phyloP scores from a whole-genome alignment of 2,797 vertebrate genomes.

The Eremophila alpestris region DNA sequence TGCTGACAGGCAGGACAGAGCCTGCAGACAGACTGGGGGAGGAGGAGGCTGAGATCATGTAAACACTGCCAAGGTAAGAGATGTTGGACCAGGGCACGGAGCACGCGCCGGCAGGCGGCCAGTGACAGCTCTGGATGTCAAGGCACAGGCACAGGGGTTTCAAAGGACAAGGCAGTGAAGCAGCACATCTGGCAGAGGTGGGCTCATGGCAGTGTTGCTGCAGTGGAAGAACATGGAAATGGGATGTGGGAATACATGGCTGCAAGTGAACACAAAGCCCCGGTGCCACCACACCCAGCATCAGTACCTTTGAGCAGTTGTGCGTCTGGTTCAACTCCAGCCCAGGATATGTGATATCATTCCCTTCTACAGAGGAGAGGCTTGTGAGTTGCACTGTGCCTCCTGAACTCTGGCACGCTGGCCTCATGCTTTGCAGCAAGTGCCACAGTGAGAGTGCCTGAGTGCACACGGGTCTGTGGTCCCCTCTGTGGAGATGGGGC shows the following conservation, averaged over 20 bases:
- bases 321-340: not conserved
- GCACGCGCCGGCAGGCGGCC: rapidly evolving
- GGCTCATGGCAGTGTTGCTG: not conserved
- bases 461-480: rapidly evolving
- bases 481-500: not conserved
- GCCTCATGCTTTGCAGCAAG: not conserved
- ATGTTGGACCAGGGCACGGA: not conserved
- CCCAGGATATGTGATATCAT: too few species aligned
- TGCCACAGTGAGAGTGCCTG: not conserved
- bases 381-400: not conserved
- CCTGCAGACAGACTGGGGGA: not conserved
- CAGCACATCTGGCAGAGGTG: rapidly evolving
- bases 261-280: not conserved
- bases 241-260: not conserved
- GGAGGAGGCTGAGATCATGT: not conserved
- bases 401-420: rapidly evolving
- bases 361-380: not conserved
- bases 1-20: not conserved
- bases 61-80: not conserved
- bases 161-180: not conserved
- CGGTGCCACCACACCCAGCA: rapidly evolving
- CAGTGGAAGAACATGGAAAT: not conserved
- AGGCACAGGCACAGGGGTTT: not conserved
- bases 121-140: not conserved
- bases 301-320: rapidly evolving